Conservation (phyloP, 2,113 vertebrate species). For the Laterallus jamaicensis region DNA sequence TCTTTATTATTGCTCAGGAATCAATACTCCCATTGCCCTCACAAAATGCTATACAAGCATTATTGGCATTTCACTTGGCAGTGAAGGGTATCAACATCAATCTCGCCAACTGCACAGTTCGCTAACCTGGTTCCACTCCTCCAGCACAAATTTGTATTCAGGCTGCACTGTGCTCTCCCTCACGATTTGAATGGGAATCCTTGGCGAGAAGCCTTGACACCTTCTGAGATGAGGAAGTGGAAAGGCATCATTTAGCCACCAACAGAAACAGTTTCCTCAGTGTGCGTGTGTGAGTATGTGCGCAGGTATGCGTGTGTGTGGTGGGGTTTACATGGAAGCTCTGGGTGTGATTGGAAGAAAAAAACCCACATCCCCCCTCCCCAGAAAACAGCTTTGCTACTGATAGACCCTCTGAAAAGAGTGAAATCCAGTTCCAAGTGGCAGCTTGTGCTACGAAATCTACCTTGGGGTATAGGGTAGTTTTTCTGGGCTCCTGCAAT, state of each 20-base stretch:
- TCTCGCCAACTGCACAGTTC: slow-evolving; percentile 78
- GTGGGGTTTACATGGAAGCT: background rate
- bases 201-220: slow-evolving; percentile 9
- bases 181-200: slow-evolving; percentile 69
- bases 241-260: slow-evolving; percentile 18
- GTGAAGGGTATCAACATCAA: slow-evolving; percentile 88
- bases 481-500: background rate
- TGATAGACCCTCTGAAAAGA: background rate
- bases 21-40: slow-evolving; percentile 88
- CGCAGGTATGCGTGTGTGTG: background rate
- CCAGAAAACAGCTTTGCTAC: background rate
- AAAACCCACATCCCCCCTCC: background rate
- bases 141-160: slow-evolving; percentile 69
- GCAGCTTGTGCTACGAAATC: background rate
- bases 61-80: slow-evolving; percentile 92
- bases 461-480: background rate
- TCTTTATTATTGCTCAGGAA: slow-evolving; percentile 89
- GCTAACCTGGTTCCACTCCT: slow-evolving; percentile 73
- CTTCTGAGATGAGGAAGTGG: slow-evolving; percentile 32
- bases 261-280: background rate
- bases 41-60: slow-evolving; percentile 91
- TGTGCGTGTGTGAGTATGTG: too few species aligned
- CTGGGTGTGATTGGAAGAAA: background rate
- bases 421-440: background rate
- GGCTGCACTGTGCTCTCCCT: background rate